A percentile compares a stretch with the other conserved stretches of the same genome.
Evolutionary conservation across 2,113 vertebrate species (phyloP).

Genomic region (Phalacrocorax brasilianus): DNA sequence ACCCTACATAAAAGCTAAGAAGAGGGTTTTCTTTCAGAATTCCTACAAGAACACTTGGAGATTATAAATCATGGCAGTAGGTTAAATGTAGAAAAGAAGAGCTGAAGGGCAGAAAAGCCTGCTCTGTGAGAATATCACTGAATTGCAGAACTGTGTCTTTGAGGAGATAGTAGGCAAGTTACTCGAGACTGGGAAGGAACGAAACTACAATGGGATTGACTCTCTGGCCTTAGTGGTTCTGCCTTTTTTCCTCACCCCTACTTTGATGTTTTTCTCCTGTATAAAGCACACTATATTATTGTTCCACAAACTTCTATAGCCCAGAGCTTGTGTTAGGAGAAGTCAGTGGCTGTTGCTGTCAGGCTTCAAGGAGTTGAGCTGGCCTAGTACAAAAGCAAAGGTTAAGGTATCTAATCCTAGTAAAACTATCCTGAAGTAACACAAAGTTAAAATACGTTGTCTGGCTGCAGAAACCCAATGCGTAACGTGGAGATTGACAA

Average conservation of each 20-base stretch:
- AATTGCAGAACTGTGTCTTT: neutral
- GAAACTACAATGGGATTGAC: neutral
- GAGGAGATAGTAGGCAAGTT: neutral
- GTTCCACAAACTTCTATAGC: neutral
- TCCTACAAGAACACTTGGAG: neutral
- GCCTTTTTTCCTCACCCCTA: neutral
- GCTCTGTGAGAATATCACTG: neutral
- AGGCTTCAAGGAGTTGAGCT: neutral
- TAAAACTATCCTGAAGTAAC: neutral
- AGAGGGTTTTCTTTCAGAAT: neutral
- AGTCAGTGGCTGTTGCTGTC: neutral
- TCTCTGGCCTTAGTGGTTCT: neutral
- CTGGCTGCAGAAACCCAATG: neutral
- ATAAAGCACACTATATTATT: neutral
- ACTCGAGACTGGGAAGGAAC: neutral
- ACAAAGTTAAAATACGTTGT: neutral
- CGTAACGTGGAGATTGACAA: neutral
- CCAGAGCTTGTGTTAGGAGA: neutral
- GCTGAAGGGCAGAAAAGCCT: neutral
- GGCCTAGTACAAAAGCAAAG: neutral
- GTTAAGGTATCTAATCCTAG: neutral
- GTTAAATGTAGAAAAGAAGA: neutral
- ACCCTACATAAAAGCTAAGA: neutral
- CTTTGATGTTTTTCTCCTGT: neutral
- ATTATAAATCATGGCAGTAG: neutral